These are phyloP conservation scores for Pleuronectes platessa DNA, from an alignment of 2,113 vertebrate species.

Conservation along the genomic window DNA sequence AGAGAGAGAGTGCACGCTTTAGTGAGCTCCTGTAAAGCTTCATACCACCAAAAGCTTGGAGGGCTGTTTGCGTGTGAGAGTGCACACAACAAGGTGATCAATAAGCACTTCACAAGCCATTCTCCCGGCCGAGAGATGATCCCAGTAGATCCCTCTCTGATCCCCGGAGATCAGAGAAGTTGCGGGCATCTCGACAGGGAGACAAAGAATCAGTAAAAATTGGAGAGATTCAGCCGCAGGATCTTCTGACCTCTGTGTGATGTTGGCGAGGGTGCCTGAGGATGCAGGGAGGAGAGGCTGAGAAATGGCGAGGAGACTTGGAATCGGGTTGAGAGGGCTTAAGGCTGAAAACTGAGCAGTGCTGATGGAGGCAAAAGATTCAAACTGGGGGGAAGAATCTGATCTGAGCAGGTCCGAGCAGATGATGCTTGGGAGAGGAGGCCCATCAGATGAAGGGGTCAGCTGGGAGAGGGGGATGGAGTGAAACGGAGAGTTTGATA, in stretches of 20 bases:
- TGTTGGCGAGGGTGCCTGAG: conserved; percentile 51
- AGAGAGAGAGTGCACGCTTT: conserved; percentile 4
- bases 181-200: conserved; percentile 37
- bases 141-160: conserved; percentile 68
- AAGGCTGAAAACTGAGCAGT: conserved; percentile 32
- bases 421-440: conserved; percentile 14
- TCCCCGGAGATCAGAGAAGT: conserved; percentile 66
- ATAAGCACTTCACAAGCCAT: conserved; percentile 77
- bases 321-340: conserved; percentile 22
- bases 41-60: conserved; percentile 44
- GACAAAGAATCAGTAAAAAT: conserved; percentile 60
- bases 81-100: conserved; percentile 77
- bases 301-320: conserved; percentile 2
- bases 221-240: conserved; percentile 49
- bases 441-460: conserved; percentile 24
- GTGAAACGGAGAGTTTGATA: conserved; percentile 23
- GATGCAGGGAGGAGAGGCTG: conserved; percentile 37
- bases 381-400: conserved; percentile 1
- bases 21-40: conserved; percentile 49
- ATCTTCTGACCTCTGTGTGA: conserved; percentile 71
- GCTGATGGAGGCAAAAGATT: conserved; percentile 46
- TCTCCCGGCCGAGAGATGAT: conserved; percentile 61
- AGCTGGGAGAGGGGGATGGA: conserved; percentile 9
- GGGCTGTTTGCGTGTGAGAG: conserved; percentile 53
- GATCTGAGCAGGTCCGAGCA: not conserved